These are phyloP conservation scores for Bombus sibiricus DNA, from an alignment of 1,140 invertebrate genomes.

Conservation along the genomic window DNA sequence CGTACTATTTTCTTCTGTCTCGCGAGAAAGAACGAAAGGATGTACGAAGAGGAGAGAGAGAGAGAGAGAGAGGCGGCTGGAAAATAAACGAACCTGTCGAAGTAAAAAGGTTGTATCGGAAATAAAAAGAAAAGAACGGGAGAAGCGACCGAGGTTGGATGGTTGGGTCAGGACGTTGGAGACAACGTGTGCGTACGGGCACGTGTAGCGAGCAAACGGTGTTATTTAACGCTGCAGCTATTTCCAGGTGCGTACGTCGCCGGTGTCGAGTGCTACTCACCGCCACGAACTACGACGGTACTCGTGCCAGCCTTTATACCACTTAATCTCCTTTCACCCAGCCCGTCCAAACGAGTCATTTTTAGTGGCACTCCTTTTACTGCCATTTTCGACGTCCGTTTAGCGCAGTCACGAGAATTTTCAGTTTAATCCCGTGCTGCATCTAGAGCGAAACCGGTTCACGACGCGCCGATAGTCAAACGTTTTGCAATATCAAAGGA, in stretches of 20 bases:
- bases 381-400: slow-evolving; percentile 28
- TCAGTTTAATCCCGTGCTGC: not conserved
- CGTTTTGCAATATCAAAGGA: not conserved
- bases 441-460: slow-evolving; percentile 18
- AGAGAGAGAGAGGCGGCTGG: too few species aligned
- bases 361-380: slow-evolving; percentile 39
- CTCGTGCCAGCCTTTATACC: slow-evolving; percentile 29
- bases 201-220: slow-evolving; percentile 25
- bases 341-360: slow-evolving; percentile 39
- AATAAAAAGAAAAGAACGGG: not conserved
- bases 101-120: too few species aligned
- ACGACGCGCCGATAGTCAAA: not conserved
- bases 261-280: slow-evolving; percentile 46
- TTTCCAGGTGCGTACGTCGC: slow-evolving; percentile 49
- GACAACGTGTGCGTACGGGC: not conserved
- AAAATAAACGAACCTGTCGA: too few species aligned
- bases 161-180: too few species aligned
- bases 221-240: slow-evolving; percentile 52
- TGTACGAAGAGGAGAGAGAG: too few species aligned
- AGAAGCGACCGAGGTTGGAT: too few species aligned
- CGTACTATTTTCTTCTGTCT: too few species aligned
- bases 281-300: slow-evolving; percentile 23
- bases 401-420: not conserved
- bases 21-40: too few species aligned
- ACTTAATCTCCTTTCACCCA: slow-evolving; percentile 47